Evolutionary conservation across 2,888 invertebrate genomes (phyloP).

Genomic region (Drosophila neotestacea): DNA sequence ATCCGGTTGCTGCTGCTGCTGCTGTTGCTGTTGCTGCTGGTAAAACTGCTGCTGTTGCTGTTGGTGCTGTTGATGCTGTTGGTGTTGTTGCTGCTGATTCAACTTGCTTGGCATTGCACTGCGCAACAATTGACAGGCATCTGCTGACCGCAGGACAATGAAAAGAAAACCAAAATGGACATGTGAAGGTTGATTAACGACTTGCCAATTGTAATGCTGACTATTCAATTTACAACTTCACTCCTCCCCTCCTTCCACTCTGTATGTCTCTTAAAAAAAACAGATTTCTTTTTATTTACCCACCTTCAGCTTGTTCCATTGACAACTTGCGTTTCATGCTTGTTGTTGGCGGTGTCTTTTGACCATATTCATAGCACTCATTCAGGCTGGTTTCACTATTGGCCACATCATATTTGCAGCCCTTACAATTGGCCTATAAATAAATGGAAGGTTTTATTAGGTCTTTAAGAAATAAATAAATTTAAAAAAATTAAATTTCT

Average conservation of each 20-base stretch:
- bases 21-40: constrained; percentile 29
- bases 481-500: too few relatives aligned
- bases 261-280: constrained; percentile 2
- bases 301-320: constrained; percentile 77
- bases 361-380: constrained; percentile 81
- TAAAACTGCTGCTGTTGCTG: constrained; percentile 61
- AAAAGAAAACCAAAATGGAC: constrained; percentile 37
- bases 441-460: background rate
- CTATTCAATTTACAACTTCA: constrained; percentile 60
- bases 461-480: too few relatives aligned
- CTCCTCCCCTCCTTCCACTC: too few relatives aligned
- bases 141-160: constrained; percentile 70
- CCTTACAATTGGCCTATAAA: constrained; percentile 82
- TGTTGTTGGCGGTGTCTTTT: constrained; percentile 41
- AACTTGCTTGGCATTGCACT: constrained; percentile 80
- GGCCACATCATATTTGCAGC: constrained; percentile 84
- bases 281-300: constrained; percentile 39
- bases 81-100: constrained; percentile 57
- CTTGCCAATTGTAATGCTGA: constrained; percentile 63
- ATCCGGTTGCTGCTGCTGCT: constrained; percentile 70
- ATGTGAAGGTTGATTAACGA: constrained; percentile 74
- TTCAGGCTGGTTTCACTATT: constrained; percentile 81
- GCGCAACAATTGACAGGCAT: constrained; percentile 84
- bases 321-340: constrained; percentile 56
- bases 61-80: constrained; percentile 58